These are phyloP conservation scores for Luperina testacea DNA, from an alignment of 2,888 invertebrate genomes.

Conservation along the genomic window DNA sequence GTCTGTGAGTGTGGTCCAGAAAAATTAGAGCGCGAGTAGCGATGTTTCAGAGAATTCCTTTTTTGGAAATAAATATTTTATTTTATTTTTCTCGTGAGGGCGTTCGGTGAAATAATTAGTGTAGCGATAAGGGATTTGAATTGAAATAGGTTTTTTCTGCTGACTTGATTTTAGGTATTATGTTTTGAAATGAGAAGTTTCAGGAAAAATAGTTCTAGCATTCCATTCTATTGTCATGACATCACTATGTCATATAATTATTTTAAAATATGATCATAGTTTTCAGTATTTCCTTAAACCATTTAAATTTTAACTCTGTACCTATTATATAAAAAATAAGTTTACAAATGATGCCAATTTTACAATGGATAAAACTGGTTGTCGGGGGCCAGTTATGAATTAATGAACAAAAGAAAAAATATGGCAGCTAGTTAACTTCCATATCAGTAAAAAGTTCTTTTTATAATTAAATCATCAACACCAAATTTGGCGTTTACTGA, in stretches of 20 bases:
- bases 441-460: constrained; percentile 43
- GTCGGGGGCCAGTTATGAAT: constrained; percentile 33
- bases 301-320: neutral
- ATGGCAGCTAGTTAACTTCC: constrained; percentile 24
- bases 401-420: constrained; percentile 52
- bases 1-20: constrained; percentile 90
- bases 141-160: constrained; percentile 1
- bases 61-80: constrained; percentile 35
- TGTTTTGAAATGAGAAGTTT: neutral
- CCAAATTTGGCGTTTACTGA: constrained; percentile 66
- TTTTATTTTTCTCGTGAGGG: constrained; percentile 3
- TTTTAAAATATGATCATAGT: constrained; percentile 2
- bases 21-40: constrained; percentile 87
- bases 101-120: constrained; percentile 24
- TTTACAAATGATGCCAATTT: constrained; percentile 33
- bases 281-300: constrained; percentile 33
- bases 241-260: constrained; percentile 17
- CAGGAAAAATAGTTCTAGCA: constrained; percentile 16
- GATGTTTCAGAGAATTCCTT: constrained; percentile 73
- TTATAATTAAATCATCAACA: constrained; percentile 55
- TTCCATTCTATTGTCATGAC: constrained; percentile 26
- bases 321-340: constrained; percentile 18
- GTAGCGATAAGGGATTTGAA: constrained; percentile 2
- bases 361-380: constrained; percentile 43
- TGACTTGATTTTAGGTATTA: constrained; percentile 9